Conservation (phyloP, 35 echinoderm and acorn worm genomes). For the Holothuria glaberrima region DNA sequence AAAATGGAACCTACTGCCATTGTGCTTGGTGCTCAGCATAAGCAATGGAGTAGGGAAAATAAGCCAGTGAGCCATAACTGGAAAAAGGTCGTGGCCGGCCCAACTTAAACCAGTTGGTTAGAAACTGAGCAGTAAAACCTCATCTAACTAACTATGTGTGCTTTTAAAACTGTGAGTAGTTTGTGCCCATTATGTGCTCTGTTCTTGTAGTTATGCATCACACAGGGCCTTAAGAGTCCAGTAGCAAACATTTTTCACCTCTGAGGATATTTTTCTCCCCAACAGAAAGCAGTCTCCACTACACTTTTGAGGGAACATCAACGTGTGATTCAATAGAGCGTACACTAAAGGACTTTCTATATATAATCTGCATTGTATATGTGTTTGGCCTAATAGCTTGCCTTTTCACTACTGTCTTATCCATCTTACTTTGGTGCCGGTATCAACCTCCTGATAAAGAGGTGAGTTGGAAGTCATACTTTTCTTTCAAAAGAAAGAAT, state of each 20-base stretch:
- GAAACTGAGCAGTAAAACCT: too few species aligned
- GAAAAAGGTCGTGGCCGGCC: too few species aligned
- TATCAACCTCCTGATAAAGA: constrained; percentile 14
- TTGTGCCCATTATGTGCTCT: too few species aligned
- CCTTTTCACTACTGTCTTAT: constrained; percentile 58
- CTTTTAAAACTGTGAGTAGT: too few species aligned
- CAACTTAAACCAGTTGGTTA: too few species aligned
- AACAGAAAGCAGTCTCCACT: constrained; percentile 65
- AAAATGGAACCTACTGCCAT: too few species aligned
- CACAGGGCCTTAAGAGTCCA: neutral
- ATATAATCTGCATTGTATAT: constrained; percentile 76
- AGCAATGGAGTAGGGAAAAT: too few species aligned
- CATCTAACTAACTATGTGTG: too few species aligned
- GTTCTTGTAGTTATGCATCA: too few species aligned
- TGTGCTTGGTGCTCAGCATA: too few species aligned
- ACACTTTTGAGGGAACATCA: constrained; percentile 69
- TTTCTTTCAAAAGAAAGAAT: too few species aligned
- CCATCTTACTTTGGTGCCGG: constrained; percentile 70
- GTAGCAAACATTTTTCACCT: neutral
- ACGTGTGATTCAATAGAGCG: constrained; percentile 71
- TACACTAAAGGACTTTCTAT: constrained; percentile 81
- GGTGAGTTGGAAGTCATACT: constrained; percentile 23
- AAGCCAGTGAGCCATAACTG: too few species aligned
- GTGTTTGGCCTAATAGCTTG: constrained; percentile 78
- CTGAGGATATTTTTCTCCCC: neutral